Base-by-base conservation (phyloP, 2,888 invertebrate genomes). In the Hirtodrosophila confusa region DNA sequence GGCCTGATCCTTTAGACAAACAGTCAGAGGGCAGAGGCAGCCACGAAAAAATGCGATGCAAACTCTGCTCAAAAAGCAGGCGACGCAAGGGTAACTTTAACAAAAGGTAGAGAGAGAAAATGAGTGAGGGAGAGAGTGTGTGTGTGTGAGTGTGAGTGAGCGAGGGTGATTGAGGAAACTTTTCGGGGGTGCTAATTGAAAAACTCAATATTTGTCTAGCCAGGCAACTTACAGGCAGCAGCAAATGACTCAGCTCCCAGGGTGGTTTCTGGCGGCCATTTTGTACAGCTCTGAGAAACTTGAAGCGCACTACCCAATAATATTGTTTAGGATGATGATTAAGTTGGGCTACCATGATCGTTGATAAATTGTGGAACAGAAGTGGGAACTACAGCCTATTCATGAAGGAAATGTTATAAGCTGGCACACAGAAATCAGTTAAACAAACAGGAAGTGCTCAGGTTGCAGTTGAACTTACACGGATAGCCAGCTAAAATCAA, bases 1-100 rank as follows among this genome's bases (percentile, higher is more conserved):
- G 71, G 84, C 84, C 82, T 90, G 89, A 90, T 90, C 90, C 90
- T 90, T 90, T 89, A 75, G 74, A 79, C 89, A 90, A 90, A 90
- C 87, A 90, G 78, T 54, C 45, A 43, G 4, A 44, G 57, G 45
- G 29, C 60, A 50, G 44, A 8, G 10, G 31, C 7, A 17, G 11
- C 27, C 9, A 17, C 11, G 17, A 23, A 35, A 27, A 45, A 50
- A 48, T 61, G 39, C 47, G 43, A 57, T 47, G 50, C 48, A 58
- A 61, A 55, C 48, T 51, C 63, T 50, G 53, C 27, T n/a, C 33
- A 44, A 63, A 63, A 68, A 49, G 48, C 55, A 49, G 29, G 12
- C 39, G 45, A 44, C 12, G 36, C 54, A 48, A 63, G 70, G 63
- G 62, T 60, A 65, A 65, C 49, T 75, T 69, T 29, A 39, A 35